Base-by-base conservation (phyloP, 1,140 invertebrate species). In the Manduca sexta region DNA sequence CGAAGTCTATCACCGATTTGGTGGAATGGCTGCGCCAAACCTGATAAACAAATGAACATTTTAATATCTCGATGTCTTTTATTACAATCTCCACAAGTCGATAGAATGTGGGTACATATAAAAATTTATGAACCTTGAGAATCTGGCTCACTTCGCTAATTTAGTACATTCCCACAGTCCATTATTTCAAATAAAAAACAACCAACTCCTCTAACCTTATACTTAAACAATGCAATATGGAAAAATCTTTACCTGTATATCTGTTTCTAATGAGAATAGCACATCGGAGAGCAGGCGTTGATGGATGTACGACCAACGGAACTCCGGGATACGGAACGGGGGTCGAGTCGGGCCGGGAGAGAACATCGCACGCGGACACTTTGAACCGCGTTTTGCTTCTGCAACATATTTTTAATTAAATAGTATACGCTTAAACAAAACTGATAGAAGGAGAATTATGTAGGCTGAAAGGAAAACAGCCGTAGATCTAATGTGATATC, bases 281-380 rank as follows among this genome's bases (percentile, higher is more conserved):
- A 99, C 93, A 88, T 99, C 98, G 10, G 97, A 98, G 1, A 99
- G 88, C 48, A 99, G 87, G 57, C 97, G 89, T 84, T 99, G 97
- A 87, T 99, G 98, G 60, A 99, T 97, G 77, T 97, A 95, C 3
- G 98, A 99, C 98, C 98, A 99, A 65, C 97, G 94, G 86, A 99
- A 99, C 87, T 99, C 98, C 21, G 98, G 98, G 80, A 99, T 99
- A 60, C 98, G 91, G 87, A 99, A 99, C 0, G 98, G 97, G 15
- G 98, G 97, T 62, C 96, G 91, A 13, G 97, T 94, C 11, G 97
- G 97, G 10, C 97, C 97, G 37, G 97, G 95, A 80, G 94, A 98
- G 80, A 98, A 98, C 91, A 97, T 96, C 35, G 95, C 94, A 48
- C 94, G 89, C 12, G 64, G 72, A 53, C 83, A 85, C 18, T 81